phyloP scores from a whole-genome alignment of 2,888 invertebrate species.

The Smittia aterrima region DNA sequence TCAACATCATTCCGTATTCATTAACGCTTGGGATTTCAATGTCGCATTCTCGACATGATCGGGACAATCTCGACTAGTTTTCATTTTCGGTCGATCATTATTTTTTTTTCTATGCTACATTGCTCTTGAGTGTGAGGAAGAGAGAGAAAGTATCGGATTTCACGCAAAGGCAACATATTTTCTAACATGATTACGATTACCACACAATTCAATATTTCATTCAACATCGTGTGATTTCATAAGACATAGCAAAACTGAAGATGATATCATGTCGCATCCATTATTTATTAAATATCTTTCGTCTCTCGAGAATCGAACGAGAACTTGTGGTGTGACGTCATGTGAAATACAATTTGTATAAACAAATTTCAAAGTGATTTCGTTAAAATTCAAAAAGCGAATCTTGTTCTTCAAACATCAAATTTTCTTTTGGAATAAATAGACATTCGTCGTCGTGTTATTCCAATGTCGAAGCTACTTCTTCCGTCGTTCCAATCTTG shows the following conservation, averaged over 20 bases:
- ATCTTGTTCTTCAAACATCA: not conserved
- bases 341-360: not conserved
- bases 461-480: not conserved
- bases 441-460: not conserved
- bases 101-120: not conserved
- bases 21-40: no score
- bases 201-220: conserved; percentile 37
- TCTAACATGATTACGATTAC: conserved; percentile 26
- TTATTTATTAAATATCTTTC: conserved; percentile 31
- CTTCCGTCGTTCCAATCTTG: not conserved
- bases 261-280: conserved; percentile 37
- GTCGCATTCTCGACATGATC: no score
- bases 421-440: not conserved
- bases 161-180: conserved; percentile 35
- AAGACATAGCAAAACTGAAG: conserved; percentile 13
- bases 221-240: conserved; percentile 15
- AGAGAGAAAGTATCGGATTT: conserved; percentile 38
- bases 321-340: not conserved
- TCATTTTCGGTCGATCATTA: not conserved
- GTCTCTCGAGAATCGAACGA: not conserved
- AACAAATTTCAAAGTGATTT: not conserved
- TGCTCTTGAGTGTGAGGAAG: no score
- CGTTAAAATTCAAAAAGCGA: not conserved
- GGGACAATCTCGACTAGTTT: not conserved
- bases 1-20: no score